Conservation (phyloP, 2,888 invertebrate genomes). For the Sphecodes monilicornis region DNA sequence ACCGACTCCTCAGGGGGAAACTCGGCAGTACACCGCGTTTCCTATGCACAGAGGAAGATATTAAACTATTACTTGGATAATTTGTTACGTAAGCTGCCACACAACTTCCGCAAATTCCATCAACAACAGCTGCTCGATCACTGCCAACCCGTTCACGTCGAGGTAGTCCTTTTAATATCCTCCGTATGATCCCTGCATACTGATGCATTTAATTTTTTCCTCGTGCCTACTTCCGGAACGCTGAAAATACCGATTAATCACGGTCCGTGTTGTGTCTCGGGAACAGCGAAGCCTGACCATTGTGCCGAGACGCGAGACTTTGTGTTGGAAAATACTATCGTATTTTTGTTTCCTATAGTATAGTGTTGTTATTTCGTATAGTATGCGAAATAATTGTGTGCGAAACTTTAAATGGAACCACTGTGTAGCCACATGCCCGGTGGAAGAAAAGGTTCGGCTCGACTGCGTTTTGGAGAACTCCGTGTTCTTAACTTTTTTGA, state of each 20-base stretch:
- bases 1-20: conserved; percentile 17
- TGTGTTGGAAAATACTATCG: neutral
- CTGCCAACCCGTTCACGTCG: conserved; percentile 14
- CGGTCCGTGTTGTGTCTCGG: neutral
- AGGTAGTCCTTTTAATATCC: conserved; percentile 18
- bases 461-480: no score
- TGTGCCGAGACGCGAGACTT: neutral
- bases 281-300: neutral
- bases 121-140: conserved; percentile 57
- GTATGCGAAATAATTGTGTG: no score
- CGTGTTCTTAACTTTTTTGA: no score
- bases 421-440: no score
- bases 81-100: conserved; percentile 63
- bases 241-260: conserved; percentile 15
- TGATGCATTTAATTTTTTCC: conserved; percentile 9
- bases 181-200: neutral
- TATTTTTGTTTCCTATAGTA: no score
- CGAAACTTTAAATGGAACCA: no score
- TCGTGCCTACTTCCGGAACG: neutral
- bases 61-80: conserved; percentile 68
- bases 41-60: conserved; percentile 50
- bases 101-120: conserved; percentile 54
- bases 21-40: conserved; percentile 19
- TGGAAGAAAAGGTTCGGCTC: no score
- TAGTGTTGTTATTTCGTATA: no score